A percentile compares a stretch with the other conserved stretches of the same genome.
Evolutionary conservation across 1,140 invertebrate species (phyloP).

Genomic region (Brevipalpus yothersi): DNA sequence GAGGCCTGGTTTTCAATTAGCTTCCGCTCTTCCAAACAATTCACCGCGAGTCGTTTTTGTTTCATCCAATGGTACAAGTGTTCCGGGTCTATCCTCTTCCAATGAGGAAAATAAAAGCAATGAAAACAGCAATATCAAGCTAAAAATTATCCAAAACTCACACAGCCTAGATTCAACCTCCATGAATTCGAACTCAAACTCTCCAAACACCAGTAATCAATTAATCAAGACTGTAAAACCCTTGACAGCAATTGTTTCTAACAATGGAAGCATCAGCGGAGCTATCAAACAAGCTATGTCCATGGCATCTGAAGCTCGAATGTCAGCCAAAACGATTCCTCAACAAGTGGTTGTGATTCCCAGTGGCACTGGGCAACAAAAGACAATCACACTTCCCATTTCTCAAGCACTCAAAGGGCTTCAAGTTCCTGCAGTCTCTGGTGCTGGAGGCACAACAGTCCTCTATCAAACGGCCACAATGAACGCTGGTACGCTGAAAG

Average conservation of each 20-base stretch:
- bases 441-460: not conserved
- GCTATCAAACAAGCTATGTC: not conserved
- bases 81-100: not conserved
- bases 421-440: not conserved
- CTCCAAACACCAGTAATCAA: not conserved
- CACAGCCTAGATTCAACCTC: not conserved
- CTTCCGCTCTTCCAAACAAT: no score
- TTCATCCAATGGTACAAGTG: not conserved
- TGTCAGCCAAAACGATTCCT: not conserved
- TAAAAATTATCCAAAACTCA: not conserved
- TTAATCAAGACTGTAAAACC: not conserved
- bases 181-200: not conserved
- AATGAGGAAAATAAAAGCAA: not conserved
- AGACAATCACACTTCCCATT: slow-evolving; percentile 2
- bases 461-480: not conserved
- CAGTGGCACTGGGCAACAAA: not conserved
- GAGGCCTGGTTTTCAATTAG: no score
- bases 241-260: not conserved
- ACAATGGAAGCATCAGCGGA: not conserved
- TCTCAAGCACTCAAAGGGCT: not conserved
- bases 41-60: not conserved
- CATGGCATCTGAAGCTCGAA: not conserved
- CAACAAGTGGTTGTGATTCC: not conserved
- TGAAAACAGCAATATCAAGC: not conserved
- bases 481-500: not conserved